phyloP scores from a whole-genome alignment of 2,888 invertebrate species.

The Drosophila longiperda region DNA sequence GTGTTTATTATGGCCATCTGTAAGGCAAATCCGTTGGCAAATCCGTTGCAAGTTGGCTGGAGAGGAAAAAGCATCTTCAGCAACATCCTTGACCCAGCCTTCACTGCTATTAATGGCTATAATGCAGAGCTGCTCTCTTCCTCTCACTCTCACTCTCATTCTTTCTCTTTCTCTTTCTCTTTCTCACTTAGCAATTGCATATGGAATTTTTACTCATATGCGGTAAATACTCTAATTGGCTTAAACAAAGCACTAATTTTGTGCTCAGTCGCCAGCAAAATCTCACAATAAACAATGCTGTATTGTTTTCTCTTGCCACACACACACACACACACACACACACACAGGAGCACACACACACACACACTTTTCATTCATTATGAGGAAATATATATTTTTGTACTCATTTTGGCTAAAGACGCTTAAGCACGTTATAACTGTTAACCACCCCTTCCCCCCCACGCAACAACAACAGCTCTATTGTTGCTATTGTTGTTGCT shows the following conservation, averaged over 20 bases:
- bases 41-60: not conserved
- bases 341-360: constrained; percentile 17
- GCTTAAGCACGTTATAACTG: constrained; percentile 78
- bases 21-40: not conserved
- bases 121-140: constrained; percentile 1
- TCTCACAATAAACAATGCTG: constrained; percentile 53
- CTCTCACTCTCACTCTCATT: too few species aligned
- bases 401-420: constrained; percentile 77
- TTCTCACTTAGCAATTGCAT: not conserved
- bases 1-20: not conserved
- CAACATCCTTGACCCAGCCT: constrained; percentile 22
- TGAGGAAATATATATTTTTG: constrained; percentile 75
- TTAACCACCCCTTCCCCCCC: constrained; percentile 10
- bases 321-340: constrained; percentile 1
- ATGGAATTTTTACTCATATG: constrained; percentile 41
- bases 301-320: constrained; percentile 52
- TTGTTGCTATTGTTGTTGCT: constrained; percentile 31
- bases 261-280: constrained; percentile 45
- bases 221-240: constrained; percentile 70
- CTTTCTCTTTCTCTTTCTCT: not conserved
- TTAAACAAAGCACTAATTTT: constrained; percentile 73
- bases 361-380: constrained; percentile 68
- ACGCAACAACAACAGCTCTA: not conserved
- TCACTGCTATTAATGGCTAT: not conserved
- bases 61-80: constrained; percentile 3